These are phyloP conservation scores for Zosterops lateralis DNA, from an alignment of 2,113 vertebrate genomes.

Conservation along the genomic window DNA sequence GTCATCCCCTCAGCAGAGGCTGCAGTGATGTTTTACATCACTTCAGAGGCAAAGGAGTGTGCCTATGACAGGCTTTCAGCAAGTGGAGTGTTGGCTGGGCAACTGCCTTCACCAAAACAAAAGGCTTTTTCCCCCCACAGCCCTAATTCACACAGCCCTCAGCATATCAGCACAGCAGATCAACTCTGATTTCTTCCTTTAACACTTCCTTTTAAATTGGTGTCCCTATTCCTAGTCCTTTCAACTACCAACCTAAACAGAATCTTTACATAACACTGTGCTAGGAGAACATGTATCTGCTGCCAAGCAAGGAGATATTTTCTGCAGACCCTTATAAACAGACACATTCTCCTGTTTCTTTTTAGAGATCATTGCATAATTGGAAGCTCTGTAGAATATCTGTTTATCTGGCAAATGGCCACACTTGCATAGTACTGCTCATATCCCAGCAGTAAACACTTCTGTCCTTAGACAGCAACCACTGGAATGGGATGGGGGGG, in stretches of 20 bases:
- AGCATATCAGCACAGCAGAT: not conserved
- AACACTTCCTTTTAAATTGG: not conserved
- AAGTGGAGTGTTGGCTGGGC: not conserved
- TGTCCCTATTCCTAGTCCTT: not conserved
- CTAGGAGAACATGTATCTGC: not conserved
- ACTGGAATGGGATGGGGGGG: not conserved
- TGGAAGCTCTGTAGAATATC: conserved; percentile 62
- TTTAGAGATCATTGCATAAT: conserved; percentile 57
- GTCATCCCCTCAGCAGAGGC: not conserved
- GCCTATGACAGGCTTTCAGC: not conserved
- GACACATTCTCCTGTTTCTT: conserved; percentile 58
- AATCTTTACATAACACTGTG: conserved; percentile 13
- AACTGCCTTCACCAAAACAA: not conserved
- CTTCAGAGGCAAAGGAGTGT: not conserved
- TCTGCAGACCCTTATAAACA: conserved; percentile 57
- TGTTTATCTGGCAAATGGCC: conserved; percentile 56
- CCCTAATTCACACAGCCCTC: not conserved
- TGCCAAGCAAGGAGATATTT: conserved; percentile 43
- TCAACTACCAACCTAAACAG: not conserved
- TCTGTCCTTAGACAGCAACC: conserved; percentile 7
- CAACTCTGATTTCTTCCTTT: not conserved
- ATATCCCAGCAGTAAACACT: conserved; percentile 38
- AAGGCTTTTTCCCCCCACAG: not conserved
- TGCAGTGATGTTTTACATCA: not conserved
- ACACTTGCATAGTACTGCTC: conserved; percentile 39